These are phyloP conservation scores for Heterohyrax brucei DNA, from an alignment of 2,797 vertebrate genomes.

Conservation along the genomic window DNA sequence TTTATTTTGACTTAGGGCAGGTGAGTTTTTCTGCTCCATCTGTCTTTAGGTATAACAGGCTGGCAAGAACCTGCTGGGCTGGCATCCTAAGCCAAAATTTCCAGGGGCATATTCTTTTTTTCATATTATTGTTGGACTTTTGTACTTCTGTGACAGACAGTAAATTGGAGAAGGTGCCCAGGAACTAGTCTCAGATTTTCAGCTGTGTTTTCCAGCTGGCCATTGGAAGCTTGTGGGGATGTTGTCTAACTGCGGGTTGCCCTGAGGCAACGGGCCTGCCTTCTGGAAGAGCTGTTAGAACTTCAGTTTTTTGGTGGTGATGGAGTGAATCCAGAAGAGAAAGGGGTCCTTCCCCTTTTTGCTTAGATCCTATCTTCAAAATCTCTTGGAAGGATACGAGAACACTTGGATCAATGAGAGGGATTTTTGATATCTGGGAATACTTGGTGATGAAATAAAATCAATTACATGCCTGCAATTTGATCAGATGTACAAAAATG, in stretches of 20 bases:
- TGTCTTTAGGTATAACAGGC: neutral
- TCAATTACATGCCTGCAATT: slow-evolving; percentile 12
- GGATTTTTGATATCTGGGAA: slow-evolving; percentile 5
- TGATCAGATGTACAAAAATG: slow-evolving; percentile 44
- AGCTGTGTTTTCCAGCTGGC: neutral
- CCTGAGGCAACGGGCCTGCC: neutral
- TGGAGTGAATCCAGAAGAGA: neutral
- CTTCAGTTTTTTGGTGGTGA: neutral
- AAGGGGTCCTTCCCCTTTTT: neutral
- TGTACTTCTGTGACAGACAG: neutral
- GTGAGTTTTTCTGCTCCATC: neutral
- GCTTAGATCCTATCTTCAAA: neutral
- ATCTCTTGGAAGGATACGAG: neutral
- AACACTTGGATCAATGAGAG: slow-evolving; percentile 21
- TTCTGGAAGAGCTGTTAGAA: slow-evolving; percentile 40
- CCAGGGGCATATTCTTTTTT: neutral
- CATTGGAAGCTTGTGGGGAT: neutral
- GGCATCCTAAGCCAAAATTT: neutral
- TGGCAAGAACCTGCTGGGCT: neutral
- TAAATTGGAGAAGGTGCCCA: neutral
- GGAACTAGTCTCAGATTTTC: neutral
- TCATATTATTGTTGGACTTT: neutral
- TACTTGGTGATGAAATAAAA: slow-evolving; percentile 49
- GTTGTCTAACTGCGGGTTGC: neutral
- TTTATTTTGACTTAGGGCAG: slow-evolving; percentile 62